These are phyloP conservation scores for Conus betulinus DNA, from an alignment of 1,140 invertebrate species.

Conservation along the genomic window DNA sequence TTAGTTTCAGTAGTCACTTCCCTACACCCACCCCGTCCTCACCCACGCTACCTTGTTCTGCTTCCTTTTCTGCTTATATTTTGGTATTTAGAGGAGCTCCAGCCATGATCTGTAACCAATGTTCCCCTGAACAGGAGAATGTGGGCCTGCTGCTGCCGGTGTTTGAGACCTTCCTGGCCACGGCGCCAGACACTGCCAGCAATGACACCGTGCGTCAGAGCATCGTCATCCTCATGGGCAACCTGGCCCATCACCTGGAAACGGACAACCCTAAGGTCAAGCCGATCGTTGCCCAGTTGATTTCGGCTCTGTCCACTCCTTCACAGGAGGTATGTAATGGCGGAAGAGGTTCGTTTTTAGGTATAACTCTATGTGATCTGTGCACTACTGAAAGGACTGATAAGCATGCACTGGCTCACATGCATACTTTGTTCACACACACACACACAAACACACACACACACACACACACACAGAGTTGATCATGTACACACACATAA, in stretches of 20 bases:
- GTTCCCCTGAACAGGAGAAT: constrained; percentile 84
- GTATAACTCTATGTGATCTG: too few relatives aligned
- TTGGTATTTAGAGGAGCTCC: too few relatives aligned
- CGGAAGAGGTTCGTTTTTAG: too few relatives aligned
- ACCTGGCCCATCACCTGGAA: constrained; percentile 94
- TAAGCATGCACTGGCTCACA: too few relatives aligned
- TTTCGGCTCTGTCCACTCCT: constrained; percentile 94
- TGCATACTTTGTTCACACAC: too few relatives aligned
- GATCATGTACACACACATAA: too few relatives aligned
- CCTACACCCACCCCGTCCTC: background rate
- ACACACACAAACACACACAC: too few relatives aligned
- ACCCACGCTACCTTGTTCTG: background rate
- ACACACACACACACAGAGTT: too few relatives aligned
- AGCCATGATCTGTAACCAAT: too few relatives aligned
- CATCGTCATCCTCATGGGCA: constrained; percentile 98
- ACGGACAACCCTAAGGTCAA: constrained; percentile 91
- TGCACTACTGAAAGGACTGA: too few relatives aligned
- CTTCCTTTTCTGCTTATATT: too few relatives aligned
- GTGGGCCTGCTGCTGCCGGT: constrained; percentile 94
- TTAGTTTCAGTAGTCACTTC: too few relatives aligned
- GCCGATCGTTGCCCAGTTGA: constrained; percentile 93
- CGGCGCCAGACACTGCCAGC: constrained; percentile 88
- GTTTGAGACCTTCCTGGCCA: constrained; percentile 92
- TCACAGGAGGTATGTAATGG: constrained; percentile 86
- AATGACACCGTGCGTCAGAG: constrained; percentile 93